Base-by-base conservation (phyloP, 2,797 vertebrate genomes). In the Amazona finschi region DNA sequence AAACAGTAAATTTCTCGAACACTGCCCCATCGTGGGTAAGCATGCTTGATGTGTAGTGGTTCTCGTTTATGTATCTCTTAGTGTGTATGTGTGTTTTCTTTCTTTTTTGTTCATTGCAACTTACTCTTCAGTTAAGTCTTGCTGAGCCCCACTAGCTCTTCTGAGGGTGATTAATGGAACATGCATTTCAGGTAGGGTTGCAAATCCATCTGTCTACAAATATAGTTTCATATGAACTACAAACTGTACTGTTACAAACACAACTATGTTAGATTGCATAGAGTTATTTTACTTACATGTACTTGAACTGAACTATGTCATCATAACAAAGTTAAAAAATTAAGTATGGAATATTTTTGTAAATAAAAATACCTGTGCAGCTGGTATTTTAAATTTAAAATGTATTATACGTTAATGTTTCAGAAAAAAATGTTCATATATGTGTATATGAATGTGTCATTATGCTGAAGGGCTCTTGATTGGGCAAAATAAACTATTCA, bases 401-500 rank as follows among this genome's bases (percentile, higher is more conserved):
- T 98, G 98, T 98, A 97, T 97, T 97, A 98, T 98, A 98, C 96
- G 76, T 97, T 97, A 96, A 96, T 98, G 98, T 98, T 98, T 98
- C 97, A 96, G 96, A 96, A 97, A 97, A 97, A 97, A 97, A 96
- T 97, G 97, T 98, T 98, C 97, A 97, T 97, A 97, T 97, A 97
- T 98, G 96, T 98, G 97, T 98, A 98, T 97, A 98, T 98, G 97
- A 98, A 98, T 98, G 97, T 98, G 97, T 98, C 97, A 97, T 98
- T 97, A 97, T 97, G 97, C 97, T 98, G 98, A 98, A 98, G 97
- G 98, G 98, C 97, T 98, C 97, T 98, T 98, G 95, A 97, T 89
- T 96, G 98, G 98, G 97, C 98, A 98, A 98, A 98, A 98, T 98
- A 98, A 98, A 98, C 97, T 97, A 98, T 96, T 97, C 96, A 95